A percentile compares a stretch with the other conserved stretches of the same genome.
Evolutionary conservation across 2,888 invertebrate genomes (phyloP).

Genomic region (Epirrhoe alternata): DNA sequence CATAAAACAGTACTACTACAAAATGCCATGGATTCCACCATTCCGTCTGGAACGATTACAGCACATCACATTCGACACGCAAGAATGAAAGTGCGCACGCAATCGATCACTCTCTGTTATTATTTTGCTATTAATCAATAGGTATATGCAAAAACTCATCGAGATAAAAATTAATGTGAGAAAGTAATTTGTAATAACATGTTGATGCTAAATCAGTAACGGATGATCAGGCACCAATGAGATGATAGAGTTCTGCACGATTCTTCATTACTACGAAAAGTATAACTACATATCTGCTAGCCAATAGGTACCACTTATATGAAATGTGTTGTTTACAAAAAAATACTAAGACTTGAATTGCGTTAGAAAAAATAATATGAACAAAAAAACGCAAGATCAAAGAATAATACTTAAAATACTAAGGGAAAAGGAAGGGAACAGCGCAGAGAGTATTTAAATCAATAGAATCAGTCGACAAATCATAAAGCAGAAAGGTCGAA

Average conservation of each 20-base stretch:
- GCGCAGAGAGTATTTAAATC: conserved; percentile 50
- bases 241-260: conserved; percentile 8
- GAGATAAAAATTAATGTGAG: conserved; percentile 42
- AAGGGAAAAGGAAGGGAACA: conserved; percentile 32
- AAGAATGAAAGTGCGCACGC: conserved; percentile 60
- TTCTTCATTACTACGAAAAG: background rate
- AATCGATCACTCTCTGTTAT: conserved; percentile 58
- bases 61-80: conserved; percentile 54
- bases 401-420: conserved; percentile 3
- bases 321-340: background rate
- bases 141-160: conserved; percentile 51
- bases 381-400: conserved; percentile 12
- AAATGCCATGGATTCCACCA: conserved; percentile 36
- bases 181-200: conserved; percentile 36
- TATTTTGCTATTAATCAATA: conserved; percentile 55
- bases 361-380: background rate
- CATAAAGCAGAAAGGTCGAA: conserved; percentile 69
- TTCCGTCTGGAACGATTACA: conserved; percentile 36
- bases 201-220: conserved; percentile 24
- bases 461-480: conserved; percentile 69
- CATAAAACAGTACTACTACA: conserved; percentile 28
- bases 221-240: conserved; percentile 21
- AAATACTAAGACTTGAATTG: background rate
- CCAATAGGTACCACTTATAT: too few relatives aligned
- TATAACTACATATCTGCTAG: background rate